Percentiles rank a stretch among this genome's conserved stretches.
Conservation (phyloP, 2,113 vertebrate genomes). For the Hassar affinis region DNA sequence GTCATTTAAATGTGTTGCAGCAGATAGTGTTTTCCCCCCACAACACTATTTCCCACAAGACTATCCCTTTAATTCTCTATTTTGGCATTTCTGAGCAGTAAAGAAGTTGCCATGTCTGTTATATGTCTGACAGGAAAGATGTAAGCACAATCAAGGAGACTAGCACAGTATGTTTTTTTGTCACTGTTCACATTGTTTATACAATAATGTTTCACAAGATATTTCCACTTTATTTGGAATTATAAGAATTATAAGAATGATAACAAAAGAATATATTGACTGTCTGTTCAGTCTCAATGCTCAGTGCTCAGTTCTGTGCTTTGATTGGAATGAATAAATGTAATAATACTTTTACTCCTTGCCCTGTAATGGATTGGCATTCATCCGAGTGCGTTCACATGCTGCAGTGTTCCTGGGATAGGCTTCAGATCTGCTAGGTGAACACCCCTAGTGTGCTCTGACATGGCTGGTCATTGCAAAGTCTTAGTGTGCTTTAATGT, state of each 20-base stretch:
- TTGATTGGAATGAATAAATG: background rate
- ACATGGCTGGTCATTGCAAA: slow-evolving; percentile 28
- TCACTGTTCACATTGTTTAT: background rate
- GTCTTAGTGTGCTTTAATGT: slow-evolving; percentile 69
- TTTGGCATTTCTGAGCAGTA: too few species aligned
- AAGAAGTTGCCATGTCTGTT: too few species aligned
- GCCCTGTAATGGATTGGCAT: background rate
- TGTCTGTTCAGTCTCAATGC: too few species aligned
- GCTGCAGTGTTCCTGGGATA: background rate
- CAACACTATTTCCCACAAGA: too few species aligned
- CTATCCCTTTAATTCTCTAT: too few species aligned
- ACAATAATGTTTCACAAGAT: background rate
- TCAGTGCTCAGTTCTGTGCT: background rate
- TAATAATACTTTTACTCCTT: background rate
- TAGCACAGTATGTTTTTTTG: too few species aligned
- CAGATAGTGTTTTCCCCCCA: too few species aligned
- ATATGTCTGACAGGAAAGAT: too few species aligned
- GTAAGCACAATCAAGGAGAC: too few species aligned
- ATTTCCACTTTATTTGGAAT: background rate
- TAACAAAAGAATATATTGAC: too few species aligned
- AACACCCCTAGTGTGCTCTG: background rate
- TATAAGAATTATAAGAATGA: background rate
- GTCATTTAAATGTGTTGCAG: background rate
- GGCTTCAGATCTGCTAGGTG: background rate
- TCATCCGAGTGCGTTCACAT: background rate